Evolutionary conservation across 1,140 invertebrate species (phyloP), one percentile per base, ranked within the genome.

Genomic region (Drosophila azteca): DNA sequence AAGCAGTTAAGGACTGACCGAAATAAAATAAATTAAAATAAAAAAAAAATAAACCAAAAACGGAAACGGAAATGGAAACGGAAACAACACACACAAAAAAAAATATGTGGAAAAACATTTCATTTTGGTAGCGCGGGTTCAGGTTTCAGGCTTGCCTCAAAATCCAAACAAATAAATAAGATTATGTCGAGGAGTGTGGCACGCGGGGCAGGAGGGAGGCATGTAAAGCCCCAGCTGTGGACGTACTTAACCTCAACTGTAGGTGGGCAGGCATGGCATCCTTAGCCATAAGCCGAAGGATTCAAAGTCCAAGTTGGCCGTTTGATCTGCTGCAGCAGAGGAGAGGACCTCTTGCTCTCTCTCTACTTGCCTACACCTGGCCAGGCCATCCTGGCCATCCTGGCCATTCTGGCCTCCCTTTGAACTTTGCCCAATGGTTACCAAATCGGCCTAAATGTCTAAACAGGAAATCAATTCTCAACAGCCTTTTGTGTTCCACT

Each of bases 401-500:
- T 65, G 65, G 46, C 61, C 29, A 35, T 24, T 53, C 22, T 13
- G 49, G 29, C 17, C 44, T 50, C 20, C 8, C 67, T 70, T 70
- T 70, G 67, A 70, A 70, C 67, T 70, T 70, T 58, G 65, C 35
- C 67, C 65, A 70, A 50, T 50, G 65, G 44, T 39, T 50, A 20
- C 31, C 52, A 71, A 83, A 79, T 76, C 80, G 80, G 62, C 71
- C 80, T 58, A 79, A 83, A 83, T 83, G 70, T 79, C 70, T 71
- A 62, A 83, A 79, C 80, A 79, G 80, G 81, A 84, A 84, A 84
- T 84, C 83, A 79, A 84, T 84, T 80, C 81, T 80, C 57, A 79
- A 77, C 76, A 65, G 63, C 70, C 66, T 60, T 70, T 78, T 74
- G 64, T 83, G 64, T 55, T n/a, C 43, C 35, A 48, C 39, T 45